Evolutionary conservation across 2,113 vertebrate species (phyloP).

Genomic region (Colossoma macropomum): DNA sequence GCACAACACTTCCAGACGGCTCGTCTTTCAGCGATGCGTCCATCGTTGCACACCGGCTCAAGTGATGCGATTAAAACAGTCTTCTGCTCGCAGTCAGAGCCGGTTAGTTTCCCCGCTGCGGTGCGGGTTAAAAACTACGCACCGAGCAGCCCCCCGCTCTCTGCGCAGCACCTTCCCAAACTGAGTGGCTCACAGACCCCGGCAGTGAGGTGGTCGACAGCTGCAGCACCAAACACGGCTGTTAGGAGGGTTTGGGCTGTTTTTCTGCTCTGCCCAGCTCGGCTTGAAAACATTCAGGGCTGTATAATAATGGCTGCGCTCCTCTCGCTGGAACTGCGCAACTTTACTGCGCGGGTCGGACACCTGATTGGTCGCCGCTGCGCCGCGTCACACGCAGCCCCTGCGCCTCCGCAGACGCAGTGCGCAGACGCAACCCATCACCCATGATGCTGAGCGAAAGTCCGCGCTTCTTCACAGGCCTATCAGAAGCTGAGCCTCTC

Average conservation of each 20-base stretch:
- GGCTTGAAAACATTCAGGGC: slow-evolving; percentile 13
- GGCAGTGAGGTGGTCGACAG: not conserved
- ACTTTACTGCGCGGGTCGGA: slow-evolving; percentile 74
- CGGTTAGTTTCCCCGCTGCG: not conserved
- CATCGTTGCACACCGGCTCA: slow-evolving; percentile 28
- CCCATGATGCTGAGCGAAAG: not conserved
- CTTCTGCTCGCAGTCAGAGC: not conserved
- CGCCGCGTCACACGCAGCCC: slow-evolving; percentile 69
- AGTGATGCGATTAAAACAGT: not conserved
- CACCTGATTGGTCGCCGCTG: slow-evolving; percentile 66
- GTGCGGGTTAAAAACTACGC: slow-evolving; percentile 10
- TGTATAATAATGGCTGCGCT: slow-evolving; percentile 76
- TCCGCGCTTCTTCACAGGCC: no score
- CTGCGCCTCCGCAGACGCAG: slow-evolving; percentile 62
- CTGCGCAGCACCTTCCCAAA: not conserved
- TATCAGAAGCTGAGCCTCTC: no score
- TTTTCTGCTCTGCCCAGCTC: not conserved
- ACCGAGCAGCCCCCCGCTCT: not conserved
- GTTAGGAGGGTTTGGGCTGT: not conserved
- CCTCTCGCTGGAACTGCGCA: slow-evolving; percentile 73
- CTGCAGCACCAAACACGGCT: not conserved
- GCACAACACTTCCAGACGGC: slow-evolving; percentile 26
- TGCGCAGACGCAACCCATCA: slow-evolving; percentile 26
- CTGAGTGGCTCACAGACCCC: not conserved
- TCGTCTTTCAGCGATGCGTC: slow-evolving; percentile 44